Percentiles rank a stretch among this genome's conserved stretches.
phyloP scores from a whole-genome alignment of 1,140 invertebrate genomes.

The Bombyx mandarina region DNA sequence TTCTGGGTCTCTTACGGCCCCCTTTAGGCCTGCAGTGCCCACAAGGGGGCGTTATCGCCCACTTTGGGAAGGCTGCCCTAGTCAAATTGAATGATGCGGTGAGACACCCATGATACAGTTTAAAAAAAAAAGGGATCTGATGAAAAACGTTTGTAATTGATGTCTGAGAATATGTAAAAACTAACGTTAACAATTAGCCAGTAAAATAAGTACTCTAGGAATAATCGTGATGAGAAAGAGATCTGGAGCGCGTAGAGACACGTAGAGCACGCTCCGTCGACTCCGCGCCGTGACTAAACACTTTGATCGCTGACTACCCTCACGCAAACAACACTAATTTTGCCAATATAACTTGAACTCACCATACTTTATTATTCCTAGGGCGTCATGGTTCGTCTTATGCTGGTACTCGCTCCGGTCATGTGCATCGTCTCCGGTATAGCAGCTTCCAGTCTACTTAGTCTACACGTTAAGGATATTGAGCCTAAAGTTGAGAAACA shows the following conservation, averaged over 20 bases:
- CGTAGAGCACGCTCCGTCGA: constrained; percentile 40
- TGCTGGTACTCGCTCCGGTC: constrained; percentile 96
- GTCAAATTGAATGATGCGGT: too few species aligned
- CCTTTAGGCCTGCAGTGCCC: too few species aligned
- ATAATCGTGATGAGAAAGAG: constrained; percentile 44
- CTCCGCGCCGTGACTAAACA: constrained; percentile 52
- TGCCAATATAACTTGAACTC: constrained; percentile 7
- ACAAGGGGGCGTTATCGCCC: too few species aligned
- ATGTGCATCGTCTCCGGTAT: constrained; percentile 98
- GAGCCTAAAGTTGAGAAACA: constrained; percentile 71
- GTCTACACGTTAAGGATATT: constrained; percentile 93
- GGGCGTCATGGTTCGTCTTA: constrained; percentile 98
- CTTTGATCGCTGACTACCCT: constrained; percentile 60
- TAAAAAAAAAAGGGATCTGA: too few species aligned
- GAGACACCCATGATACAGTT: too few species aligned
- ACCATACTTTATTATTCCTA: constrained; percentile 42
- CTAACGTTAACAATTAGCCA: too few species aligned
- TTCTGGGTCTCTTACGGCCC: too few species aligned
- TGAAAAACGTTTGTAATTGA: too few species aligned
- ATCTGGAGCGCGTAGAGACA: constrained; percentile 47
- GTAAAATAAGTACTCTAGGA: not conserved
- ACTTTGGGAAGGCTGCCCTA: too few species aligned
- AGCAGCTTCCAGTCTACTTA: constrained; percentile 89
- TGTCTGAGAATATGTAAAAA: too few species aligned
- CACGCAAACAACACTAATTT: not conserved